Conservation (phyloP, 2,797 vertebrate species). For the Rhabdomys pumilio region DNA sequence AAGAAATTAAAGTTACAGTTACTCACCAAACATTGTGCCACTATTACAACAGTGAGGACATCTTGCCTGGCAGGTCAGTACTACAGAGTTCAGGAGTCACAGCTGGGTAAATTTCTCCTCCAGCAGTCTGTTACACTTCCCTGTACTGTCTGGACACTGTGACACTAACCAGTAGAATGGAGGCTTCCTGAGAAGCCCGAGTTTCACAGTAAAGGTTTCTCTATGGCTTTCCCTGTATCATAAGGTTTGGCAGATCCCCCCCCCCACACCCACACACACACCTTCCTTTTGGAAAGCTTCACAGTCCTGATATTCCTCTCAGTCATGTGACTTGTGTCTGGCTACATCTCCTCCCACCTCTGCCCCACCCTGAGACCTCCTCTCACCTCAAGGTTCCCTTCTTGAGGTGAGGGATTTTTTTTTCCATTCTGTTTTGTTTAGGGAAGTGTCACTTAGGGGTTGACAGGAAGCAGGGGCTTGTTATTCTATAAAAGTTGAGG, state of each 20-base stretch:
- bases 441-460: not conserved
- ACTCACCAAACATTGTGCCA: not conserved
- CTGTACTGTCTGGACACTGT: too few relatives aligned
- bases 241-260: not conserved
- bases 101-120: not conserved
- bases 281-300: not conserved
- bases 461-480: not conserved
- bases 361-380: not conserved
- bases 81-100: not conserved
- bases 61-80: not conserved
- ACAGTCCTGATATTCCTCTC: not conserved
- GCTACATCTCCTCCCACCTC: not conserved
- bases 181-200: not conserved
- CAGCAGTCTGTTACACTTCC: not conserved
- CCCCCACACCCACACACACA: too few relatives aligned
- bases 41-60: not conserved
- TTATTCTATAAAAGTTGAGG: not conserved
- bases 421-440: not conserved
- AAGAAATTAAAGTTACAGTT: not conserved
- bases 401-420: not conserved
- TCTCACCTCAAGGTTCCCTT: not conserved
- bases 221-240: not conserved
- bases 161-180: not conserved
- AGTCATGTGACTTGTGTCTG: not conserved
- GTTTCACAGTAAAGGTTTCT: not conserved